Base-by-base conservation (phyloP, 2,888 invertebrate genomes). In the Pediacus dermestoides region DNA sequence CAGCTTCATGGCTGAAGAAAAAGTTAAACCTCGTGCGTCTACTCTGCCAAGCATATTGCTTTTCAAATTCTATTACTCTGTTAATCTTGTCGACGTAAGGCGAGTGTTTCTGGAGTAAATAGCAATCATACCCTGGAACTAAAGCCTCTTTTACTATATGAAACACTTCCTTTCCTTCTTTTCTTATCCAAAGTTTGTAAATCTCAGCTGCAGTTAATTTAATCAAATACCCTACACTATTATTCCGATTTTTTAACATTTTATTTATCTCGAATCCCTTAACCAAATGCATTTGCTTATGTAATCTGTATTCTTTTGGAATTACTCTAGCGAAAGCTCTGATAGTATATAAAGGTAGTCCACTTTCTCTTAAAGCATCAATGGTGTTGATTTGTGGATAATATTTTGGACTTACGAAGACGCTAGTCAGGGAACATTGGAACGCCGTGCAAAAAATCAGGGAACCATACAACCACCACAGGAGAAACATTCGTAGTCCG, bases 321-420 rank as follows among this genome's bases (percentile, higher is more conserved):
- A 23, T 7, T 9, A 4, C 4, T 9, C 10, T 7, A 3, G 4
- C 10, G 9, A 9, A 23, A n/a, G 9, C 3, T 7, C 9, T 23
- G 3, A 23, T 23, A 9, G 23, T n/a, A 7, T 23, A 23, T 9
- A 23, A 3, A 3, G 23, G 23, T 6, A 23, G 10, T 3, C 23
- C 23, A n/a, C 21, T 30, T 15, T 16, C 9, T 16, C 15, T 37
- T 10, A 37, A 8, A 22, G 30, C 30, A 2, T n/a, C 7, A 13
- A 37, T 30, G 2, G 23, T 23, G 22, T 22, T 16, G 3, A 37
- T 37, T 23, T 30, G 23, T 4, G 11, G 13, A 30, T 15, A 30
- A 23, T 15, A 37, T 23, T 15, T 37, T 10, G 30, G 37, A 9
- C 16, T 11, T 21, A 32, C 13, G 9, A 32, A 12, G 11, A 13